Evolutionary conservation across 2,797 vertebrate species (phyloP).

Genomic region (Chloroceryle inda): DNA sequence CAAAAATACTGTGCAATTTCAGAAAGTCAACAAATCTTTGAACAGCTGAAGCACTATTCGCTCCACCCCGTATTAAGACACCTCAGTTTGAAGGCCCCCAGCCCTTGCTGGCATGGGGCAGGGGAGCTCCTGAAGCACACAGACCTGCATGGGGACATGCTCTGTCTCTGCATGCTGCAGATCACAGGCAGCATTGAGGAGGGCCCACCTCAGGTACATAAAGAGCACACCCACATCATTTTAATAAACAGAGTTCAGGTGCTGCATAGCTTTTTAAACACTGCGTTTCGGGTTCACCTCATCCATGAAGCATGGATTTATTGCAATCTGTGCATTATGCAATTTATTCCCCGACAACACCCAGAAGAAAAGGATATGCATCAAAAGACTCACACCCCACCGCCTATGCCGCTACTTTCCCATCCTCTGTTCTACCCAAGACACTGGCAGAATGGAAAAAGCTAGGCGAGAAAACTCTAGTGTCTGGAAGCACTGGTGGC

Average conservation of each 20-base stretch:
- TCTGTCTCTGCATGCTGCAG: neutral
- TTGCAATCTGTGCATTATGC: neutral
- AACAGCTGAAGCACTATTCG: neutral
- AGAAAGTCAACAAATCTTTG: neutral
- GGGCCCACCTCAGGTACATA: neutral
- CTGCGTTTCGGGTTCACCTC: neutral
- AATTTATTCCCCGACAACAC: neutral
- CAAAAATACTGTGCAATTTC: neutral
- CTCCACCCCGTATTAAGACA: neutral
- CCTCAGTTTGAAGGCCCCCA: neutral
- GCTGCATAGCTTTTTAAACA: neutral
- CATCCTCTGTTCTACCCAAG: neutral
- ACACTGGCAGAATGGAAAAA: neutral
- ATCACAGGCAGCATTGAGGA: neutral
- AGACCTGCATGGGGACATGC: rapidly evolving
- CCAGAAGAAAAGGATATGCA: neutral
- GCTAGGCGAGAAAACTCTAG: neutral
- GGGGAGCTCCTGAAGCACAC: neutral
- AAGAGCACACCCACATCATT: neutral
- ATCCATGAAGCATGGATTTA: neutral
- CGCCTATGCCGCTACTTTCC: neutral
- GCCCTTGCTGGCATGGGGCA: neutral
- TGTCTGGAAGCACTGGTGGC: neutral
- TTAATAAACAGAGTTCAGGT: neutral
- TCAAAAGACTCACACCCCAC: neutral